Conservation (phyloP, 2,888 invertebrate species). For the Eurytoma adleriae region DNA sequence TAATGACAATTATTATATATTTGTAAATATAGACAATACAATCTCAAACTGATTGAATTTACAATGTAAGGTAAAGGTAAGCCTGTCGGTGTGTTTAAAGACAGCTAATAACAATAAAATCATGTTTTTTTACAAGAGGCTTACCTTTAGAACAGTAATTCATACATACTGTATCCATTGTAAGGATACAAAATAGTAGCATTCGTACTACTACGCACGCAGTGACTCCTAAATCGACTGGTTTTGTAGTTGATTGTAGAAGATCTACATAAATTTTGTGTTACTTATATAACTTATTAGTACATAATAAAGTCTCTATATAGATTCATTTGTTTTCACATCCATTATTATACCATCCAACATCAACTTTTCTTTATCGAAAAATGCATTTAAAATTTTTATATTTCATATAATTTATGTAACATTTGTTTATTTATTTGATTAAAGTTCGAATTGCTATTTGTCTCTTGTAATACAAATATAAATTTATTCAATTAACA, state of each 20-base stretch:
- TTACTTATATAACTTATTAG: conserved; percentile 61
- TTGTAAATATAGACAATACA: conserved; percentile 74
- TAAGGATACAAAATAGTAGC: conserved; percentile 66
- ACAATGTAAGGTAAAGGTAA: conserved; percentile 60
- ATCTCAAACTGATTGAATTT: conserved; percentile 60
- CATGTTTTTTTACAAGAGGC: conserved; percentile 65
- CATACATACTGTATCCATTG: conserved; percentile 67
- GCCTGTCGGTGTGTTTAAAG: conserved; percentile 65
- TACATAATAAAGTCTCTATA: conserved; percentile 66
- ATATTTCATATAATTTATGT: not conserved
- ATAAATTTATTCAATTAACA: too few relatives aligned
- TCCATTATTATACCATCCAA: conserved; percentile 23
- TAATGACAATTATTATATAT: conserved; percentile 71
- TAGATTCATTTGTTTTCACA: conserved; percentile 53
- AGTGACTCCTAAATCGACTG: conserved; percentile 68
- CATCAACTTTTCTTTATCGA: conserved; percentile 6
- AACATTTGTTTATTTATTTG: too few relatives aligned
- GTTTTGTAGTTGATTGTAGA: conserved; percentile 68
- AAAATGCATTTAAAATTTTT: not conserved
- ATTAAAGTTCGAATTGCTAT: too few relatives aligned
- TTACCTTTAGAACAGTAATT: conserved; percentile 62
- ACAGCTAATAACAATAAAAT: conserved; percentile 56
- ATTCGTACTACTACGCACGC: conserved; percentile 66
- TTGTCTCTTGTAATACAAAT: too few relatives aligned
- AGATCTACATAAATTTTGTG: conserved; percentile 67